These are phyloP conservation scores for Myiotriccus ornatus DNA, from an alignment of 2,797 vertebrate species.

Conservation along the genomic window DNA sequence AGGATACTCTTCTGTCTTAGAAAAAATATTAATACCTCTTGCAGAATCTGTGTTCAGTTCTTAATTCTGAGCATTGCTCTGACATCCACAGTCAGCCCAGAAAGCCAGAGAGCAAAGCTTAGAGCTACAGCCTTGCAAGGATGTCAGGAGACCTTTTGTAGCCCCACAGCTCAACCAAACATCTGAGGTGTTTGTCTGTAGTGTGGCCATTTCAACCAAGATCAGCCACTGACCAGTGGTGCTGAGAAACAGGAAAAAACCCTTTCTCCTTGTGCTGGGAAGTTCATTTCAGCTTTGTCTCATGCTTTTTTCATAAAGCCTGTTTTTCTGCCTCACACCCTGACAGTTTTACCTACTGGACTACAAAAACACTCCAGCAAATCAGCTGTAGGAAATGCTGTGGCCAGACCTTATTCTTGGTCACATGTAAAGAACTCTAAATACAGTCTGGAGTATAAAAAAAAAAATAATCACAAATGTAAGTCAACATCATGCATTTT, in stretches of 20 bases:
- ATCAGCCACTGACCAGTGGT: background rate
- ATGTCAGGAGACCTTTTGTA: background rate
- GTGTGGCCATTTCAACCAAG: fast-evolving
- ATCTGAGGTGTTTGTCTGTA: background rate
- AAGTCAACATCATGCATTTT: background rate
- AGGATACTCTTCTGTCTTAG: background rate
- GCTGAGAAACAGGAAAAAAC: background rate
- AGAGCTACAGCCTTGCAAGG: background rate
- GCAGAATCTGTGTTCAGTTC: background rate
- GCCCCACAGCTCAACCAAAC: background rate
- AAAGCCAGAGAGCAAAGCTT: background rate
- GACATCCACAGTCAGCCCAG: background rate
- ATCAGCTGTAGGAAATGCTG: background rate
- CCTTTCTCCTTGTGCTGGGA: background rate
- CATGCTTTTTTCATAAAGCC: background rate
- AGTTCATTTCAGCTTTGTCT: background rate
- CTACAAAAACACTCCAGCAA: background rate
- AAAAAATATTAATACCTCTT: background rate
- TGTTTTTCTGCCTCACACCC: background rate
- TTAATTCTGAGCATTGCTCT: background rate
- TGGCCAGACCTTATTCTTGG: background rate
- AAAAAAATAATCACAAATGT: background rate
- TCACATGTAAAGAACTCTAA: background rate
- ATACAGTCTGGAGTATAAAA: background rate
- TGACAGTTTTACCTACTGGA: background rate